phyloP scores from a whole-genome alignment of 1,140 invertebrate species.

The Drosophila ohnishii region DNA sequence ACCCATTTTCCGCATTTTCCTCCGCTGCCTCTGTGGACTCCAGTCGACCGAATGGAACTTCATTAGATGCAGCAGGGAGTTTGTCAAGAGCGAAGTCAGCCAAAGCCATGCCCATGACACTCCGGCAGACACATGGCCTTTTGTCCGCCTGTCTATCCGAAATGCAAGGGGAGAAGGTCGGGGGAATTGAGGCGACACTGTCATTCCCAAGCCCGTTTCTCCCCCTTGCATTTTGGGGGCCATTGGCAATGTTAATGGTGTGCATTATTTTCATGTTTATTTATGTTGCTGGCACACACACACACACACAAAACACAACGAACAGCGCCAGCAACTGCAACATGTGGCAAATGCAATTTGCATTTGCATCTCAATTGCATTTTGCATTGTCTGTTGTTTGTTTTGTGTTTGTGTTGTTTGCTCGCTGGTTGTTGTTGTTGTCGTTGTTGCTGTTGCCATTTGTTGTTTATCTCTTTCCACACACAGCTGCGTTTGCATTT shows the following conservation, averaged over 20 bases:
- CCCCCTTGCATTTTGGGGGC: constrained; percentile 65
- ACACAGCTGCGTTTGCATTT: constrained; percentile 72
- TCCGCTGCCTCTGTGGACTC: neutral
- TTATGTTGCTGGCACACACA: constrained; percentile 68
- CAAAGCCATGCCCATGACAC: constrained; percentile 67
- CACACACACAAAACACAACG: constrained; percentile 6
- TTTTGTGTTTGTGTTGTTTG: constrained; percentile 53
- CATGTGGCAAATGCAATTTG: constrained; percentile 74
- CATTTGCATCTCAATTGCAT: constrained; percentile 78
- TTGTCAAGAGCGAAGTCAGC: constrained; percentile 63
- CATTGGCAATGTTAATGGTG: constrained; percentile 79
- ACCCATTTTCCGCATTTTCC: too few species aligned
- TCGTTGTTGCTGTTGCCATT: constrained; percentile 35
- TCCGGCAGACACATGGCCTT: constrained; percentile 32
- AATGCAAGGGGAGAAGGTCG: neutral
- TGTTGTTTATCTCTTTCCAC: constrained; percentile 62
- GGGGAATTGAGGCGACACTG: constrained; percentile 8
- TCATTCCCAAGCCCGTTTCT: constrained; percentile 4
- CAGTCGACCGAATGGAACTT: constrained; percentile 50
- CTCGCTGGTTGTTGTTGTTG: constrained; percentile 13
- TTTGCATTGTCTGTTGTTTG: constrained; percentile 75
- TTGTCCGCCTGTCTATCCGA: constrained; percentile 57
- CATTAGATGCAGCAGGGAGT: constrained; percentile 67
- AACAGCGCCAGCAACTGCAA: constrained; percentile 35
- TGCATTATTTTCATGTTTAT: constrained; percentile 80